Evolutionary conservation across 1,140 invertebrate genomes (phyloP).

Genomic region (Chrysomallon squamiferum): DNA sequence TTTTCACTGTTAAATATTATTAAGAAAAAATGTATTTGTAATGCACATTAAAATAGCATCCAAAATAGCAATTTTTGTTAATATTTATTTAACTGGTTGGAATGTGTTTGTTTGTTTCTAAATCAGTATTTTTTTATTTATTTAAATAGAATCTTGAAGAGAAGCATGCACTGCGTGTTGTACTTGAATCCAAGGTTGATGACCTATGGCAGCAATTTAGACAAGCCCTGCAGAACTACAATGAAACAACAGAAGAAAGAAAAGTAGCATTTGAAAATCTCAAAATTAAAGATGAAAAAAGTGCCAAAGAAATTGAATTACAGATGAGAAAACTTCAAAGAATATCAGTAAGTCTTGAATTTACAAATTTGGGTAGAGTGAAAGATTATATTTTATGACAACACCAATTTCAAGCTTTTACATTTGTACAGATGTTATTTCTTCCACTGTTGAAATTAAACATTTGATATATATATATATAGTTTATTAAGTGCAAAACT

Average conservation of each 20-base stretch:
- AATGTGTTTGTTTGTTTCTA: too few species aligned
- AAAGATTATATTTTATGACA: too few species aligned
- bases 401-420: too few species aligned
- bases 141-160: conserved; percentile 63
- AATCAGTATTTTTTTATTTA: too few species aligned
- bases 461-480: too few species aligned
- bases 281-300: conserved; percentile 62
- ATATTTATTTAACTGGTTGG: too few species aligned
- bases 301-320: conserved; percentile 61
- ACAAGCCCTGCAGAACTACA: conserved; percentile 47
- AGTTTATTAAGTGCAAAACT: too few species aligned
- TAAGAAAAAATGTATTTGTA: not conserved
- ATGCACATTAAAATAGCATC: too few species aligned
- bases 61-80: too few species aligned
- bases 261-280: conserved; percentile 60
- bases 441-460: too few species aligned
- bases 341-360: conserved; percentile 50
- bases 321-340: conserved; percentile 63
- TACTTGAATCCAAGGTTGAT: conserved; percentile 9
- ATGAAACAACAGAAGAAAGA: conserved; percentile 62
- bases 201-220: not conserved
- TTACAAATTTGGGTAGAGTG: not conserved
- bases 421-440: too few species aligned
- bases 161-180: conserved; percentile 59
- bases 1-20: too few species aligned